Evolutionary conservation across 1,140 invertebrate genomes (phyloP).

Genomic region (Acromyrmex charruanus): DNA sequence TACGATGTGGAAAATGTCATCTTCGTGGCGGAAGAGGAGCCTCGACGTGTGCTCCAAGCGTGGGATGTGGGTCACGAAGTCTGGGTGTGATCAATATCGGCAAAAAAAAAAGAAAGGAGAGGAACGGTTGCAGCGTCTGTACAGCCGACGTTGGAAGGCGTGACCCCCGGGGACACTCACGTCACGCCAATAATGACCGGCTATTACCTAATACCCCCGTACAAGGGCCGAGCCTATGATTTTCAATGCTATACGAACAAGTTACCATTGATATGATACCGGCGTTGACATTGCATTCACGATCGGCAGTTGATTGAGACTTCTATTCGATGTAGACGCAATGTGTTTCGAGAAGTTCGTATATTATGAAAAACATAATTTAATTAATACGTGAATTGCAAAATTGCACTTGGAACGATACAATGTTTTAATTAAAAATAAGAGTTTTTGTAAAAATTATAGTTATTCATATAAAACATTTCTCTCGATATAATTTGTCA

Average conservation of each 20-base stretch:
- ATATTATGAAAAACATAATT: neutral
- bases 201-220: conserved; percentile 77
- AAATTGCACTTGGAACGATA: no score
- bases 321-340: conserved; percentile 2
- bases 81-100: conserved; percentile 77
- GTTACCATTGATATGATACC: conserved; percentile 75
- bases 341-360: neutral
- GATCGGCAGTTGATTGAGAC: conserved; percentile 45
- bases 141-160: conserved; percentile 66
- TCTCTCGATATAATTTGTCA: no score
- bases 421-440: no score
- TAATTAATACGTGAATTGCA: no score
- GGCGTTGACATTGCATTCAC: conserved; percentile 13
- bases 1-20: conserved; percentile 75
- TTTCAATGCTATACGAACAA: conserved; percentile 62
- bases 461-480: no score
- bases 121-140: conserved; percentile 8
- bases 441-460: no score
- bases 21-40: conserved; percentile 78
- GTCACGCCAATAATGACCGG: conserved; percentile 76
- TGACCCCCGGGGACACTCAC: conserved; percentile 74
- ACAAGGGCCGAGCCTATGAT: conserved; percentile 62
- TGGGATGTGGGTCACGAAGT: conserved; percentile 82
- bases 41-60: conserved; percentile 67
- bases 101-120: conserved; percentile 67